Evolutionary conservation across 2,888 invertebrate genomes (phyloP), one percentile per base, ranked within the genome.

Genomic region (Morinoia aosen): DNA sequence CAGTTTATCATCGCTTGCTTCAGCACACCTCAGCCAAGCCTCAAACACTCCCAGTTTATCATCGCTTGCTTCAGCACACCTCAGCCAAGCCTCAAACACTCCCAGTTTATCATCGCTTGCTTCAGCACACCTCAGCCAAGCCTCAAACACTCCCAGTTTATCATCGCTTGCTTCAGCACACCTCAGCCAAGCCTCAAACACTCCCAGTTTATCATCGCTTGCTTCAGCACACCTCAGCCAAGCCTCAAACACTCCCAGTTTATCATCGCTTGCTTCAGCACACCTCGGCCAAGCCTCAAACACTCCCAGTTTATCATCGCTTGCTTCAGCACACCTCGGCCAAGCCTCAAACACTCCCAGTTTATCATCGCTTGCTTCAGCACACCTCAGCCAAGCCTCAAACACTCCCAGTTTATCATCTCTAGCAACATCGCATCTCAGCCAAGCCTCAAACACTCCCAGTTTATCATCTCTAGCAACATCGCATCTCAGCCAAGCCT

Each of bases 331-430:
- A 91, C 91, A 91, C 56, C 91, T 91, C 7, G 10, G 8, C 56
- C 91, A 91, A 91, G 91, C 91, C 3, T 48, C 40, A 33, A 91
- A 91, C 91, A 91, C 91, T 91, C 91, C 56, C 56, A 91, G 91
- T 40, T 56, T 91, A 56, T 91, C 91, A 19, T 91, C 91, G 2
- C 91, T 91, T 19, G 91, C 91, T 11, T 39, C 91, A 56, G 40
- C 91, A 91, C 91, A 91, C 91, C 91, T 91, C 7, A 56, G 8
- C 56, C 91, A 91, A 91, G 91, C 48, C 1, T 48, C 40, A 33
- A 91, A 48, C 91, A 91, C 91, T 48, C 91, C 57, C 40, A 93
- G 93, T 48, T 57, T 57, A 57, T 93, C 93, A 33, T 93, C 56
- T 40, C 91, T 91, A 2, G 91, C 91, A 40, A 11, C 91, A 56